Conservation (phyloP, 1,140 invertebrate genomes). For the Melanaphis sacchari region DNA sequence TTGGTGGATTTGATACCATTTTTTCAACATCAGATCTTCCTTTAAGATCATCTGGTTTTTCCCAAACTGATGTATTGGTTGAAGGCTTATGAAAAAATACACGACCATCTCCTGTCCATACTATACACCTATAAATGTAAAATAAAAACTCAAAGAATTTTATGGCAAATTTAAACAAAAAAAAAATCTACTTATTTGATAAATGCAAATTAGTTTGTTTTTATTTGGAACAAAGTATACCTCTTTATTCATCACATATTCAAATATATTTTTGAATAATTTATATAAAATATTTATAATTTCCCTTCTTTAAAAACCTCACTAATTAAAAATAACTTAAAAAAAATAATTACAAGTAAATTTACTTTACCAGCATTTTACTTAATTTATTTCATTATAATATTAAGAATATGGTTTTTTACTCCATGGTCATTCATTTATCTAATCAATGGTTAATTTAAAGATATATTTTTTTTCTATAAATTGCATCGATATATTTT, state of each 20-base stretch:
- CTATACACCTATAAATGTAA: constrained; percentile 81
- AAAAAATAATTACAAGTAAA: background rate
- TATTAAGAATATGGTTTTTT: background rate
- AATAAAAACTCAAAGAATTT: background rate
- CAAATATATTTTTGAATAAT: background rate
- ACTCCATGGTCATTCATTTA: background rate
- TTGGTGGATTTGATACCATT: constrained; percentile 82
- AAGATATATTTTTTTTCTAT: background rate
- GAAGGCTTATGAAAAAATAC: constrained; percentile 97
- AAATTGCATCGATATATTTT: background rate
- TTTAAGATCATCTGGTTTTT: constrained; percentile 89
- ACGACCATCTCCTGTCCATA: constrained; percentile 96
- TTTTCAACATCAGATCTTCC: constrained; percentile 90
- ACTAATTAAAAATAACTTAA: background rate
- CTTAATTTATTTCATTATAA: background rate
- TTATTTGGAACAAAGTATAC: no score
- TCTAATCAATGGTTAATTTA: background rate
- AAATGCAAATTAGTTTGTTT: background rate
- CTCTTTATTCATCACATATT: background rate
- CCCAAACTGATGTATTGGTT: constrained; percentile 94
- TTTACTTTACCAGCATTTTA: background rate
- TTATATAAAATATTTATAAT: no score
- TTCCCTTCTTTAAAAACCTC: background rate
- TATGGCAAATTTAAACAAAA: background rate
- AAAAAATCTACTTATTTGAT: background rate